phyloP scores from a whole-genome alignment of 2,113 vertebrate genomes.

The Tragelaphus imberbis region DNA sequence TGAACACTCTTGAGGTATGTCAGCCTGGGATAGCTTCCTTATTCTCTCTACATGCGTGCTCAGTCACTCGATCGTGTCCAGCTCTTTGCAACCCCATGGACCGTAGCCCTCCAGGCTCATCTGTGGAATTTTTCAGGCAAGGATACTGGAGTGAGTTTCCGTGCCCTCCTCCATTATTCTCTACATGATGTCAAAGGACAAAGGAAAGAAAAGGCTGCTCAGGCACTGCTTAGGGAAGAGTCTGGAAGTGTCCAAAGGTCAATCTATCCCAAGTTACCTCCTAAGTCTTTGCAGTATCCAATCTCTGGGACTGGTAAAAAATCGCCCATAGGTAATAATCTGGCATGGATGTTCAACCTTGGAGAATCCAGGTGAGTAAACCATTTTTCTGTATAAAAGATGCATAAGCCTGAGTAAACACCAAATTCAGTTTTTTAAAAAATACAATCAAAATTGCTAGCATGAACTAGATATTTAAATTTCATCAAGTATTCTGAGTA shows the following conservation, averaged over 20 bases:
- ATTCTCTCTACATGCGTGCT: background rate
- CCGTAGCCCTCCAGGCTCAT: background rate
- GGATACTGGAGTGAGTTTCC: background rate
- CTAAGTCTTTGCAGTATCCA: background rate
- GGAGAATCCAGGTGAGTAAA: background rate
- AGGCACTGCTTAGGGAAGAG: background rate
- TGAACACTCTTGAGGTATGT: background rate
- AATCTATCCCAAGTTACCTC: background rate
- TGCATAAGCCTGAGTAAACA: background rate
- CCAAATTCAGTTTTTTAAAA: background rate
- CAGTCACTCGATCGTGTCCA: background rate
- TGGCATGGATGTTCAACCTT: background rate
- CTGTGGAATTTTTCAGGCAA: background rate
- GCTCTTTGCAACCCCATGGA: background rate
- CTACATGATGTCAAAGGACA: background rate
- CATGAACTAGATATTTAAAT: background rate
- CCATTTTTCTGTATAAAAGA: constrained; percentile 8
- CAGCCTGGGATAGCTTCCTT: background rate
- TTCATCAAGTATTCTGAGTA: background rate
- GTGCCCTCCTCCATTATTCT: background rate
- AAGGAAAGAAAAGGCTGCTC: background rate
- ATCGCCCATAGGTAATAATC: background rate
- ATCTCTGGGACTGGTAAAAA: constrained; percentile 27
- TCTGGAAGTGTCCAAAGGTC: background rate
- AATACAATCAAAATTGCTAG: background rate